Conservation (phyloP, 92 coral and sea anemone species). For the Porites cylindrica region DNA sequence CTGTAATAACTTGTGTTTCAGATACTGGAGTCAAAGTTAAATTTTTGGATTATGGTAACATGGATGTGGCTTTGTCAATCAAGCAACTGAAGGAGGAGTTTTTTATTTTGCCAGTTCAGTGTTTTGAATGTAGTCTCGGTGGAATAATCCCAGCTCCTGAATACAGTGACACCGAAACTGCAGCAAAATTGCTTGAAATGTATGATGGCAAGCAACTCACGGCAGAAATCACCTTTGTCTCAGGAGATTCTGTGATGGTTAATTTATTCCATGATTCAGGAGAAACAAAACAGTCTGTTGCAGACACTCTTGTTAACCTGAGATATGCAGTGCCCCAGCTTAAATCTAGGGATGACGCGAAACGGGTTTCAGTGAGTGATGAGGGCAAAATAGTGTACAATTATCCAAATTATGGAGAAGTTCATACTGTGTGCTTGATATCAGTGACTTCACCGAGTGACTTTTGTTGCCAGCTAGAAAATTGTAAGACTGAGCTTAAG, state of each 20-base stretch:
- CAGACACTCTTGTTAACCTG: constrained; percentile 33
- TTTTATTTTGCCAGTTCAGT: constrained; percentile 75
- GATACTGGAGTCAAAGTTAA: constrained; percentile 62
- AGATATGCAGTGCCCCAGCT: constrained; percentile 27
- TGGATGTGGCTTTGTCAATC: constrained; percentile 57
- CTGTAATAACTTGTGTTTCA: constrained; percentile 56
- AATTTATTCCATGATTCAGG: constrained; percentile 46
- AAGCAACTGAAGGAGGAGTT: constrained; percentile 71
- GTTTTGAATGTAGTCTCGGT: constrained; percentile 61
- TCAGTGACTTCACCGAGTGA: constrained; percentile 68
- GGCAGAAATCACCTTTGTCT: constrained; percentile 42
- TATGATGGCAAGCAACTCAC: constrained; percentile 55
- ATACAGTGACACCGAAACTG: constrained; percentile 22
- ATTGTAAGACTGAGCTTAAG: constrained; percentile 47
- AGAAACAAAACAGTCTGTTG: constrained; percentile 44
- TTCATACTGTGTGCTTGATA: constrained; percentile 36
- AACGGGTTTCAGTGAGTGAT: constrained; percentile 31
- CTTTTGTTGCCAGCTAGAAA: constrained; percentile 72
- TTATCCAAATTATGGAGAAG: constrained; percentile 38
- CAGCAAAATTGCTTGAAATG: constrained; percentile 44
- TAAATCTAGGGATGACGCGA: neutral
- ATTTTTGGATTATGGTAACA: constrained; percentile 87
- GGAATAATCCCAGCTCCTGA: constrained; percentile 57
- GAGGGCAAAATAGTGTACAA: constrained; percentile 47
- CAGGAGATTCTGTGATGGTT: constrained; percentile 52